Evolutionary conservation across 1,140 invertebrate genomes (phyloP), one percentile per base, ranked within the genome.

Genomic region (Apis dorsata): DNA sequence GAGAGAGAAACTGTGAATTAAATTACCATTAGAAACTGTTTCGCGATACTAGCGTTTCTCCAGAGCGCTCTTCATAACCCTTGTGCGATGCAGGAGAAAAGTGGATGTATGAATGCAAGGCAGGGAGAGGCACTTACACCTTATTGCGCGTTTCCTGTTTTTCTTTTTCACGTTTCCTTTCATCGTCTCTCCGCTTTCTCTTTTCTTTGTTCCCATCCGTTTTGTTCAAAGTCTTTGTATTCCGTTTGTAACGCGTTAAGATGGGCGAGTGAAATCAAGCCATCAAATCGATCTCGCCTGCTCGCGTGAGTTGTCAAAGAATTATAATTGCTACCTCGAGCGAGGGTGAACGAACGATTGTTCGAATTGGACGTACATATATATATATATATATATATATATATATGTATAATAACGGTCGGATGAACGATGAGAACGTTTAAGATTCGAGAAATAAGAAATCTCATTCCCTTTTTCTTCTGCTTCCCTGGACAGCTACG

Each of bases 21-120:
- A 76, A 81, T 76, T 81, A 76, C 62, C 68, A 72, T 65, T 81
- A 66, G 24, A 74, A 57, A 76, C 55, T 81, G 72, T 68, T 60
- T 60, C 62, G 71, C 28, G 62, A 49, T 49, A 53, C 13, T 17
- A 4, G 24, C 1, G 17, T 44, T 44, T 44, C 34, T 34, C 34
- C 49, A 19, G 28, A 83, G 59, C 11, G 21, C 57, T 7, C 68
- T 65, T 70, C 51, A 65, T n/a, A 21, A 17, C 21, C 34, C 57
- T 83, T 44, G 51, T 66, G 63, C 55, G 79, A 77, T 71, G 68
- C 51, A 51, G 57, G 57, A 53, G 81, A 55, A 59, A 83, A 78
- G 59, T 83, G 76, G 75, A 53, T 68, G 62, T 72, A 28, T 28
- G 74, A 70, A 78, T 62, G 34, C 72, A 2, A 44, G 49, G 8